Evolutionary conservation across 2,888 invertebrate species (phyloP).

Genomic region (Dromius quadrimaculatus): DNA sequence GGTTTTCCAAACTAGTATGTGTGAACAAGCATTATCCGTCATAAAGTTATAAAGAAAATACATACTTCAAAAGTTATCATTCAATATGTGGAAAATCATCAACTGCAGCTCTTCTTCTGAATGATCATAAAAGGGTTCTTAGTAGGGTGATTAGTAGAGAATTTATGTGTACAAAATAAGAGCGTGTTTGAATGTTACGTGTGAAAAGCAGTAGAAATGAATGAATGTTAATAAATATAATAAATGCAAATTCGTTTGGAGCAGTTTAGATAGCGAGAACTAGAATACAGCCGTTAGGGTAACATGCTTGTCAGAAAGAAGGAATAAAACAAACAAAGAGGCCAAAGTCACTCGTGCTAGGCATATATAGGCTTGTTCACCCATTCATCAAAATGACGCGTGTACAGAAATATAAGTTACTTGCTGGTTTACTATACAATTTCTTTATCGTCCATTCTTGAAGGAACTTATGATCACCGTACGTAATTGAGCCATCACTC

Average conservation of each 20-base stretch:
- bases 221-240: slow-evolving; percentile 30
- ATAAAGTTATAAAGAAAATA: no score
- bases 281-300: slow-evolving; percentile 35
- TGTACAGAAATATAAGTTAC: slow-evolving; percentile 51
- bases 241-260: slow-evolving; percentile 42
- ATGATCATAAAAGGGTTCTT: no score
- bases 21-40: no score
- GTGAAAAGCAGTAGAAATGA: slow-evolving; percentile 15
- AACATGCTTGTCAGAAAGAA: slow-evolving; percentile 45
- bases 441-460: no score
- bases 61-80: no score
- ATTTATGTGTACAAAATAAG: not conserved
- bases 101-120: no score
- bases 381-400: slow-evolving; percentile 51
- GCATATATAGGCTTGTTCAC: slow-evolving; percentile 51
- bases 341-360: slow-evolving; percentile 50
- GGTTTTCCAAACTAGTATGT: not conserved
- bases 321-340: slow-evolving; percentile 46
- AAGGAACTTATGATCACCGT: no score
- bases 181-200: not conserved
- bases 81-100: no score
- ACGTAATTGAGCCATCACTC: no score
- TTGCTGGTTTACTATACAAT: slow-evolving; percentile 28
- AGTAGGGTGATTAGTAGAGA: no score
- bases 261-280: slow-evolving; percentile 18